A percentile compares a stretch with the other conserved stretches of the same genome.
These are phyloP conservation scores for Argyra leucocephala DNA, from an alignment of 2,888 invertebrate species.

Conservation along the genomic window DNA sequence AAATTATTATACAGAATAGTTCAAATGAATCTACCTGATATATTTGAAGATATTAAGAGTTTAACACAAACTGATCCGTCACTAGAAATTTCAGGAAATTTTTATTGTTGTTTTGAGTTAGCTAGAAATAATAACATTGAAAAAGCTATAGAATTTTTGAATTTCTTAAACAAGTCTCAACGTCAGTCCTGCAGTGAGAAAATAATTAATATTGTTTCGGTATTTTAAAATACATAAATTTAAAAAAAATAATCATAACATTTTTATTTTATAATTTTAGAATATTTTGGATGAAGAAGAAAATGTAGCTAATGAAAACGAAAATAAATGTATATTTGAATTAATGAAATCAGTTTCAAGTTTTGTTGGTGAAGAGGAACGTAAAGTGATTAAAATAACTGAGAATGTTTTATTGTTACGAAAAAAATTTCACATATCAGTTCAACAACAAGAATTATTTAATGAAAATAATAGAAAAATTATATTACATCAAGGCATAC, in stretches of 20 bases:
- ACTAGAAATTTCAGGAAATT: conserved; percentile 34
- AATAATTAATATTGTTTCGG: conserved; percentile 31
- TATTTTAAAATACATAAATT: conserved; percentile 18
- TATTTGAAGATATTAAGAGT: conserved; percentile 37
- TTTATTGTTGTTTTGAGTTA: conserved; percentile 39
- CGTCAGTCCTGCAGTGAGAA: conserved; percentile 28
- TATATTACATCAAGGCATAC: conserved; percentile 32
- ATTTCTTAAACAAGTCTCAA: conserved; percentile 29
- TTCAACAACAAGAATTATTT: conserved; percentile 27
- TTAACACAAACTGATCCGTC: conserved; percentile 37
- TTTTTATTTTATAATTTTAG: conserved; percentile 20
- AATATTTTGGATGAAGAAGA: conserved; percentile 25
- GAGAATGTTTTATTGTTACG: conserved; percentile 30
- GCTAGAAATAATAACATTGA: conserved; percentile 36
- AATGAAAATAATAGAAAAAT: conserved; percentile 26
- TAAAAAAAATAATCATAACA: conserved; percentile 10
- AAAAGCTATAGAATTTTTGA: conserved; percentile 33
- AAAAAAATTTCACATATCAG: conserved; percentile 29
- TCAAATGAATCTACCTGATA: conserved; percentile 37
- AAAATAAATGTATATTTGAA: conserved; percentile 32
- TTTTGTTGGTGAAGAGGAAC: conserved; percentile 24
- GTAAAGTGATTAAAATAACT: conserved; percentile 29
- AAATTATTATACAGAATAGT: conserved; percentile 39
- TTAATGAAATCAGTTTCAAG: conserved; percentile 34
- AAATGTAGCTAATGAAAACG: conserved; percentile 10